Percentiles rank a stretch among this genome's conserved stretches.
Conservation (phyloP, 2,113 vertebrate genomes). For the Thermophis baileyi region DNA sequence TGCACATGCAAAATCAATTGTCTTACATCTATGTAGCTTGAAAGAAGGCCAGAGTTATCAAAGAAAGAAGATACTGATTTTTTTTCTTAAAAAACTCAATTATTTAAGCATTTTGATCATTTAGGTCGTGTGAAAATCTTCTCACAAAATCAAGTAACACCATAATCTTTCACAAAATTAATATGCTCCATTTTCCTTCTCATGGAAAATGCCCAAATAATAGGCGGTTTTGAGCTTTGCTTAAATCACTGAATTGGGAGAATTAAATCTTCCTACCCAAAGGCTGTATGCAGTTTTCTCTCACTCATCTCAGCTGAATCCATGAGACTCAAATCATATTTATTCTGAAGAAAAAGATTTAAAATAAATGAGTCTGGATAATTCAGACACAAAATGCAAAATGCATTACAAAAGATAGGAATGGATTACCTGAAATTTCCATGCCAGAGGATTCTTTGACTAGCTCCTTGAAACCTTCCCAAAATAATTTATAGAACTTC, state of each 20-base stretch:
- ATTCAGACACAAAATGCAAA: background rate
- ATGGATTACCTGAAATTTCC: background rate
- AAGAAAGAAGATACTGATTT: background rate
- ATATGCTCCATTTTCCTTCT: background rate
- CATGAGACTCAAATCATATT: background rate
- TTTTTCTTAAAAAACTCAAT: background rate
- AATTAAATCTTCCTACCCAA: background rate
- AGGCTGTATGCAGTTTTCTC: background rate
- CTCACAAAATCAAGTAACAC: background rate
- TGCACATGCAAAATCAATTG: background rate
- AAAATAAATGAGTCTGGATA: background rate
- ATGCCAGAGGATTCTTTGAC: background rate
- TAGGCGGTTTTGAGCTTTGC: background rate
- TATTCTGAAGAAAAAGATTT: background rate
- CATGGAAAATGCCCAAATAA: background rate
- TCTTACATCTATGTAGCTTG: background rate
- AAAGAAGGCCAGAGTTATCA: background rate
- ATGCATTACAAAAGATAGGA: rapidly evolving
- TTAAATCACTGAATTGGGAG: background rate
- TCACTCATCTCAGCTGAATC: background rate
- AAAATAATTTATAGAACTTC: background rate
- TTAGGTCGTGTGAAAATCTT: background rate
- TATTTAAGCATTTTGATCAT: background rate
- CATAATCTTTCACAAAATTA: background rate
- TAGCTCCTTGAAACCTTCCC: background rate